Conservation (phyloP, 2,113 vertebrate species). For the Fukomys damarensis region DNA sequence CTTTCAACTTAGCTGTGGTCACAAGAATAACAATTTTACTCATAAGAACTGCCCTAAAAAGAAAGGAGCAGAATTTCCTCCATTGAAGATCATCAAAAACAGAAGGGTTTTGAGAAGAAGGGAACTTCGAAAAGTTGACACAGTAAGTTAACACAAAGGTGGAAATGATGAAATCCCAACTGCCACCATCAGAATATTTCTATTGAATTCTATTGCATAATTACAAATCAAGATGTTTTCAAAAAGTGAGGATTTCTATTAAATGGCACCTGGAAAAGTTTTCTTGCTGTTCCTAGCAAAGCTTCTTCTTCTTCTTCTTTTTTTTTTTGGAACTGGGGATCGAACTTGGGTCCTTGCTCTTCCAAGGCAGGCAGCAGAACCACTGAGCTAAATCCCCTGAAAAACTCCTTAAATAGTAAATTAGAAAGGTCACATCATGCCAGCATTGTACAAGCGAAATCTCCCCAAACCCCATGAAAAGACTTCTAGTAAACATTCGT, state of each 20-base stretch:
- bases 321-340: too few species aligned
- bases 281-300: constrained; percentile 66
- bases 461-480: neutral
- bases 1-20: constrained; percentile 7
- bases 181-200: constrained; percentile 18
- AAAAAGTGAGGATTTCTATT: constrained; percentile 67
- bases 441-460: constrained; percentile 52
- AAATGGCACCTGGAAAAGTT: constrained; percentile 53
- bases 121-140: constrained; percentile 13
- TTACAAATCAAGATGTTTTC: constrained; percentile 51
- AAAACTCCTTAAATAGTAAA: constrained; percentile 67
- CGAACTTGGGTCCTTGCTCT: too few species aligned
- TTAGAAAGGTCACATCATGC: constrained; percentile 61
- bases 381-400: too few species aligned
- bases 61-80: neutral
- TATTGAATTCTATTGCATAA: constrained; percentile 23
- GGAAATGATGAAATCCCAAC: constrained; percentile 22
- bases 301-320: too few species aligned
- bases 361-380: too few species aligned
- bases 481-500: constrained; percentile 40
- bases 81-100: neutral
- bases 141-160: neutral
- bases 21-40: constrained; percentile 28
- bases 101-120: neutral
- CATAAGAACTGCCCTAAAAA: neutral